These are phyloP conservation scores for Campodea augens DNA, from an alignment of 1,140 invertebrate species.

Conservation along the genomic window DNA sequence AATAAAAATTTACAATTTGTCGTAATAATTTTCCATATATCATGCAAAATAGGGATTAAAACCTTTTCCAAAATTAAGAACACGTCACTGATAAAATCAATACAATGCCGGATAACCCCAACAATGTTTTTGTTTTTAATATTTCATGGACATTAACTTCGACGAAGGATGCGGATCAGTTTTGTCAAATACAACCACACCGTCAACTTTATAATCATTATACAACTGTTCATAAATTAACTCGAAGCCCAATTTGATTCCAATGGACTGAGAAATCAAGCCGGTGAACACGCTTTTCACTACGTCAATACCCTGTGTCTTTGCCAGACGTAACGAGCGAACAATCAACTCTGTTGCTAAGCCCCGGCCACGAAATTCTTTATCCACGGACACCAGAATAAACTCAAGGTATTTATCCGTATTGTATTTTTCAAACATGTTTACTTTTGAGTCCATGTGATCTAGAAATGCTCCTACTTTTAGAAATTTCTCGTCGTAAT, in stretches of 20 bases:
- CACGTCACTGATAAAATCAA: too few relatives aligned
- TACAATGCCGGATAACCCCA: too few relatives aligned
- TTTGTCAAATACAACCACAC: background rate
- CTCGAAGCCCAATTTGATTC: background rate
- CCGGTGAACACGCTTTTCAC: background rate
- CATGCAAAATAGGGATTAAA: too few relatives aligned
- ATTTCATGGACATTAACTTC: too few relatives aligned
- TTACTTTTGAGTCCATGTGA: background rate
- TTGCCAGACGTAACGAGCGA: background rate
- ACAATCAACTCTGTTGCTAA: background rate
- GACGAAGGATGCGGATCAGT: background rate
- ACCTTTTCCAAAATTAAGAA: too few relatives aligned
- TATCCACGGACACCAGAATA: background rate
- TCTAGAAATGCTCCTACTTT: too few relatives aligned
- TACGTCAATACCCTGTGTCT: background rate
- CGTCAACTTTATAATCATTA: background rate
- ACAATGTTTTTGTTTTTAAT: too few relatives aligned
- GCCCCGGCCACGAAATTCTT: background rate
- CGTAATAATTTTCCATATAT: too few relatives aligned
- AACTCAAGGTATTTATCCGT: background rate
- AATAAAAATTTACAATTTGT: too few relatives aligned
- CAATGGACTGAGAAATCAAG: background rate
- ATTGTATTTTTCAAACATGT: background rate
- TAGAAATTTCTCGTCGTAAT: background rate
- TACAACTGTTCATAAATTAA: background rate